Percentiles rank a stretch among this genome's conserved stretches.
phyloP scores from a whole-genome alignment of 2,113 vertebrate genomes.

The Cyanoderma ruficeps region DNA sequence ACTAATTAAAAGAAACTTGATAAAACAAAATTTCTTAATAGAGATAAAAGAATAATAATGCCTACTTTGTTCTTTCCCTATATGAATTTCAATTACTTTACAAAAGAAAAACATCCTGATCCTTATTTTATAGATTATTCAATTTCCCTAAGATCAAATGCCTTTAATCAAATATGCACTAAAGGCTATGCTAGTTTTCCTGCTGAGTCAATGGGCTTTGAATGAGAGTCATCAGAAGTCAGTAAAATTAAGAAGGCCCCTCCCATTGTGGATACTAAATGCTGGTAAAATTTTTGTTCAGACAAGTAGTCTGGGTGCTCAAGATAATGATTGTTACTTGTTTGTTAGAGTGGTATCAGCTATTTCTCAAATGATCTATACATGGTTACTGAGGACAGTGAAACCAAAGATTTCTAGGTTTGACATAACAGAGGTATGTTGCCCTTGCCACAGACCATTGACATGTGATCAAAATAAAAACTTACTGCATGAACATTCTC shows the following conservation, averaged over 20 bases:
- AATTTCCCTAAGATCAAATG: not conserved
- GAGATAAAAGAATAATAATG: not conserved
- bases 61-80: not conserved
- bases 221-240: not conserved
- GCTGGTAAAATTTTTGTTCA: not conserved
- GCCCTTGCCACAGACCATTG: not conserved
- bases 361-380: not conserved
- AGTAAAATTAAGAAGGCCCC: not conserved
- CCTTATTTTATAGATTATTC: not conserved
- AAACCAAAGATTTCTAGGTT: not conserved
- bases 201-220: not conserved
- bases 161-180: not conserved
- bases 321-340: not conserved
- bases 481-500: not conserved
- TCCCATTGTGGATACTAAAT: not conserved
- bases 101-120: not conserved
- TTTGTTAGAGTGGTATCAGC: not conserved
- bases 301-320: not conserved
- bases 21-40: not conserved
- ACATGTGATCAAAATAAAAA: not conserved
- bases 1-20: not conserved
- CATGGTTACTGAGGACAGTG: not conserved
- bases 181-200: not conserved
- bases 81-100: not conserved
- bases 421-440: not conserved